phyloP scores from a whole-genome alignment of 2,113 vertebrate genomes.

The Emberiza fucata region DNA sequence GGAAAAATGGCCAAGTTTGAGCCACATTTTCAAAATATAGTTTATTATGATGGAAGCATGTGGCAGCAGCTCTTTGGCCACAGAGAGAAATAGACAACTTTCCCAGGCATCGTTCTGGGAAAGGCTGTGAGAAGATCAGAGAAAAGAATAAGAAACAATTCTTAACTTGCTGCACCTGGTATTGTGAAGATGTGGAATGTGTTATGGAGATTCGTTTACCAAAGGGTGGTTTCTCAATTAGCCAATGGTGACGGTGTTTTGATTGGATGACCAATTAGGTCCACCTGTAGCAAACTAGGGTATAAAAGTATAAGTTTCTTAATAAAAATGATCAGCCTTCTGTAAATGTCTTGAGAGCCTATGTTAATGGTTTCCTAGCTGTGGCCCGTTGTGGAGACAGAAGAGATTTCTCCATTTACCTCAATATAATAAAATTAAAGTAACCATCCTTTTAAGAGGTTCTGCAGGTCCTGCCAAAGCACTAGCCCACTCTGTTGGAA shows the following conservation, averaged over 20 bases:
- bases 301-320: neutral
- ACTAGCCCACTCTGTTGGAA: neutral
- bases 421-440: neutral
- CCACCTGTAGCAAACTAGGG: neutral
- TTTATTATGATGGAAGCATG: neutral
- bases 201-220: neutral
- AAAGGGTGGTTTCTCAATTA: neutral
- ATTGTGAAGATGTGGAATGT: neutral
- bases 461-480: neutral
- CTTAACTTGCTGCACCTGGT: neutral
- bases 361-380: neutral
- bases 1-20: neutral
- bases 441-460: neutral
- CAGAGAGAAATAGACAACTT: neutral
- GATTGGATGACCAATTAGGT: neutral
- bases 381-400: neutral
- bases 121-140: neutral
- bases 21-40: neutral
- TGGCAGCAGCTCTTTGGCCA: neutral
- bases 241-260: neutral
- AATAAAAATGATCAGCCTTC: neutral
- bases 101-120: neutral
- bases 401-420: neutral
- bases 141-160: neutral
- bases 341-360: neutral